Evolutionary conservation across 2,113 vertebrate species (phyloP).

Genomic region (Saguinus imperator): DNA sequence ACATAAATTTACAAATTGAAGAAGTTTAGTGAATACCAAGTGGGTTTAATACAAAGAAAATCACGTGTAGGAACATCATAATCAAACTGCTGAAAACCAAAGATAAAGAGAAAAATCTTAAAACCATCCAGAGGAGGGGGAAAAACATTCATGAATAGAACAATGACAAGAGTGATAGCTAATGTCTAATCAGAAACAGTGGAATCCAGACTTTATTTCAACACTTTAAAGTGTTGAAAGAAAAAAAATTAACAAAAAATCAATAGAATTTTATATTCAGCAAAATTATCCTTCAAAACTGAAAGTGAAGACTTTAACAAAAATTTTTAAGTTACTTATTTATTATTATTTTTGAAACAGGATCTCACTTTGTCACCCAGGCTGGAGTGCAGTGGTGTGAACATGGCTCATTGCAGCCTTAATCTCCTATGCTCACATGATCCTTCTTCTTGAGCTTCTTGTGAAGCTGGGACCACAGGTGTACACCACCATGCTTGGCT

Average conservation of each 20-base stretch:
- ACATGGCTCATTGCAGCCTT: too few species aligned
- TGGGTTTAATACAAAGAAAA: slow-evolving; percentile 5
- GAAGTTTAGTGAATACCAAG: neutral
- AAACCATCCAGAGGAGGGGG: neutral
- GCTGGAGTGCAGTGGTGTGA: too few species aligned
- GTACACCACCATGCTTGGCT: too few species aligned
- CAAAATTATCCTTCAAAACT: slow-evolving; percentile 1
- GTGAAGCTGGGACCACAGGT: too few species aligned
- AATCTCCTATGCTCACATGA: too few species aligned
- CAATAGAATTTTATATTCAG: slow-evolving; percentile 6
- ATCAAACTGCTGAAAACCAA: neutral
- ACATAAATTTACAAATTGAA: neutral
- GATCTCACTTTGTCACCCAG: too few species aligned
- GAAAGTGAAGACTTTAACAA: neutral
- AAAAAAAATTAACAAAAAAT: neutral
- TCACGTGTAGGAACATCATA: neutral
- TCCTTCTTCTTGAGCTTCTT: too few species aligned
- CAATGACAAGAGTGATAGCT: neutral
- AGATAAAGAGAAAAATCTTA: neutral
- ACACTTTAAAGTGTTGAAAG: neutral
- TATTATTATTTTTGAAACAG: too few species aligned
- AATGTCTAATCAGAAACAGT: neutral
- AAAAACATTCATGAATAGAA: neutral
- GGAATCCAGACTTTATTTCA: neutral
- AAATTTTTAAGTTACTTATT: too few species aligned